Evolutionary conservation across 1,140 invertebrate genomes (phyloP), one percentile per base, ranked within the genome.

Genomic region (Meloidogyne floridensis): DNA sequence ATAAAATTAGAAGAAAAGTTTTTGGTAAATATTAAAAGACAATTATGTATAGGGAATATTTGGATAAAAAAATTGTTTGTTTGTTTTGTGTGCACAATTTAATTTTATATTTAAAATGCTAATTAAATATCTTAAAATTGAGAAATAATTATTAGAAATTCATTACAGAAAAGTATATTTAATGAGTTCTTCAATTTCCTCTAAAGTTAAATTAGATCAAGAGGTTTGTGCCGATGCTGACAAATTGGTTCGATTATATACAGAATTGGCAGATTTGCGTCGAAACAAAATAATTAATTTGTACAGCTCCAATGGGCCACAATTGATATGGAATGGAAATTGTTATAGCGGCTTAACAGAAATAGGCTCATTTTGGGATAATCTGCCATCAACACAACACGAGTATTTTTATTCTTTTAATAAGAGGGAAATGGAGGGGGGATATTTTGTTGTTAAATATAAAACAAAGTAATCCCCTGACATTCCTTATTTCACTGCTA

Each of bases 211-310:
- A 47, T n/a, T 78, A 42, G 77, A 78, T 18, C 77, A 78, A 15
- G 77, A 78, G n/a, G 77, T 78, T n/a, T 78, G 77, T 43, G 18
- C 77, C 2, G 77, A 71, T 47, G 77, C 77, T 3, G 77, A 78
- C 11, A 78, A 78, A 47, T 43, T 78, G 9, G 77, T 78, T 47
- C 77, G 77, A 8, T 56, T 78, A 13, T 78, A 78, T 56, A 78
- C 54, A 3, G 77, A 78, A n/a, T 59, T 78, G 54, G 77, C 77
- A 9, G 77, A 78, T 43, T 18, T 78, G 18, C 59, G 47, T 47
- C 77, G 77, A 42, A 20, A 54, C 6, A 72, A 65, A 15, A 78
- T 71, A 43, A 15, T 51, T 47, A 71, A 78, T 72, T 59, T 78
- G 11, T 78, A 78, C 42, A 59, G 65, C 18, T 10, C 7, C 5